Conservation (phyloP, 2,113 vertebrate species). For the Mobula hypostoma region DNA sequence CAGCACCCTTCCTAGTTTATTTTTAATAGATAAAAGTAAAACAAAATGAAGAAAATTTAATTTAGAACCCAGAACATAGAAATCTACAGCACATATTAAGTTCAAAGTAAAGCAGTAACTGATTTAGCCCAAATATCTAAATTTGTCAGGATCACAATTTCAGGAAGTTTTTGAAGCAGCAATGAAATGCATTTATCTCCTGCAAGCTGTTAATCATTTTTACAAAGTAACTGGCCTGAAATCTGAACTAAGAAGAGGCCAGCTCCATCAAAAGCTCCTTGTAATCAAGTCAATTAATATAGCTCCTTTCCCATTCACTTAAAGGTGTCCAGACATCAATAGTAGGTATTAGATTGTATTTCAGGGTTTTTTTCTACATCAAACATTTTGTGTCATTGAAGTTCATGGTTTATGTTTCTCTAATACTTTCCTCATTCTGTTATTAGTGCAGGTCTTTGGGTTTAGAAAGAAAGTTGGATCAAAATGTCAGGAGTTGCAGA, state of each 20-base stretch:
- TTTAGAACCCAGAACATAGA: no score
- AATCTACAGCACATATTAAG: neutral
- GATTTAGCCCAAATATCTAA: neutral
- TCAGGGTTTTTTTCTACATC: neutral
- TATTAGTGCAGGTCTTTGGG: neutral
- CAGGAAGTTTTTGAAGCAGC: neutral
- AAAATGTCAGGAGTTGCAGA: neutral
- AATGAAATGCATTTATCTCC: neutral
- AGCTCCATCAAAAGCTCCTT: neutral
- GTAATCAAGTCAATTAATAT: neutral
- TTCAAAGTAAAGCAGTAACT: neutral
- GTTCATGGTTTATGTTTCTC: neutral
- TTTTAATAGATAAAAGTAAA: neutral
- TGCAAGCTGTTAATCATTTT: neutral
- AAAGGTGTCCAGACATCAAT: neutral
- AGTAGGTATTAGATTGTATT: neutral
- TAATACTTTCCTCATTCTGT: neutral
- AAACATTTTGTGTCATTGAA: neutral
- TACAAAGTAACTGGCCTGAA: neutral
- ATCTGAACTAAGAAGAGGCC: neutral
- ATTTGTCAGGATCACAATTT: neutral
- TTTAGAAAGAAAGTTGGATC: neutral
- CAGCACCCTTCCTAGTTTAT: no score
- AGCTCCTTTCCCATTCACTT: neutral
- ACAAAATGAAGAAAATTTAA: neutral